phyloP scores from a whole-genome alignment of 2,797 vertebrate species.

The Sebastes trivittatus region DNA sequence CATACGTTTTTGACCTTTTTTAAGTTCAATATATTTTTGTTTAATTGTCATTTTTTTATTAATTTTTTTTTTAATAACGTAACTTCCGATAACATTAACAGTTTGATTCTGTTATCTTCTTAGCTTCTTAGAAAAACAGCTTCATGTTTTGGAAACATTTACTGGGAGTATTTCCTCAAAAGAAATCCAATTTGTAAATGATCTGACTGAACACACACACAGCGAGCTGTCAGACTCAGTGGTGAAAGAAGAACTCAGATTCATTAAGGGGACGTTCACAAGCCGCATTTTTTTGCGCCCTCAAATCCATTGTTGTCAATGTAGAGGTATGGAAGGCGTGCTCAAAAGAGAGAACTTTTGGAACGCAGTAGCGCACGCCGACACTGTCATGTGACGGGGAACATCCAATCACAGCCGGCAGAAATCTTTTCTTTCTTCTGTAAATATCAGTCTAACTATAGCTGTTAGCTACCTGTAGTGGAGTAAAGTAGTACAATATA shows the following conservation, averaged over 20 bases:
- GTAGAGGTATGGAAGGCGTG: no score
- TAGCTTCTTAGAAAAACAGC: not conserved
- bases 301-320: no score
- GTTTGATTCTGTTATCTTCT: not conserved
- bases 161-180: no score
- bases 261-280: not conserved
- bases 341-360: no score
- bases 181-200: not conserved
- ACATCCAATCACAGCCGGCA: no score
- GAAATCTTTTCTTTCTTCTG: no score
- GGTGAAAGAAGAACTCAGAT: not conserved
- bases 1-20: not conserved
- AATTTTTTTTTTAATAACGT: not conserved
- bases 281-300: no score
- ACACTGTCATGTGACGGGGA: no score
- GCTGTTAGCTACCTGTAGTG: not conserved
- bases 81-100: not conserved
- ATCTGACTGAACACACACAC: fast-evolving
- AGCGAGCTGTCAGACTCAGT: not conserved
- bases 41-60: no score
- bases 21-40: not conserved
- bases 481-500: not conserved
- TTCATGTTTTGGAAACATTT: not conserved
- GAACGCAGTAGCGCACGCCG: no score
- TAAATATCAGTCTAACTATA: no score